phyloP scores from a whole-genome alignment of 2,888 invertebrate genomes.

The Tribolium freemani region DNA sequence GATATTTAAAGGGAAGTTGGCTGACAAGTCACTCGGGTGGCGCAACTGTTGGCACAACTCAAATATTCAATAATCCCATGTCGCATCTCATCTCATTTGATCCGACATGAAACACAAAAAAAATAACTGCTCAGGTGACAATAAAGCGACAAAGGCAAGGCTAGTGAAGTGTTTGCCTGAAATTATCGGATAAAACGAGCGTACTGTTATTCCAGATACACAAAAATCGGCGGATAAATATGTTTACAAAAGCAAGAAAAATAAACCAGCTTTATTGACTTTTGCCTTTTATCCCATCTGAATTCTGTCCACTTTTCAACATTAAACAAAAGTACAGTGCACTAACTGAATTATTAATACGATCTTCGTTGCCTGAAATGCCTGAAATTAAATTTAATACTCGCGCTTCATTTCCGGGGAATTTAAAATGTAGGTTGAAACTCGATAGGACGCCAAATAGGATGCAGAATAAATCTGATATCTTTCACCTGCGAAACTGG shows the following conservation, averaged over 20 bases:
- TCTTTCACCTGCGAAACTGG: slow-evolving; percentile 1
- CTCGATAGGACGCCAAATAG: not conserved
- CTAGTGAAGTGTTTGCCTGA: not conserved
- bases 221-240: not conserved
- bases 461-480: not conserved
- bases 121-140: slow-evolving; percentile 20
- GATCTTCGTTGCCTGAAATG: not conserved
- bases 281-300: not conserved
- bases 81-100: slow-evolving; percentile 13
- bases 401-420: not conserved
- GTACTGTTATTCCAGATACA: not conserved
- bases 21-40: slow-evolving; percentile 19
- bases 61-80: slow-evolving; percentile 33
- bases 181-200: slow-evolving; percentile 1
- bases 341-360: not conserved
- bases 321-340: not conserved
- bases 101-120: slow-evolving; percentile 23
- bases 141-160: not conserved
- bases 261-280: not conserved
- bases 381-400: slow-evolving; percentile 10
- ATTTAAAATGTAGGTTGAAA: slow-evolving; percentile 5
- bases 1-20: slow-evolving; percentile 30
- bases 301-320: not conserved
- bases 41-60: slow-evolving; percentile 33
- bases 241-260: not conserved